Conservation (phyloP, 2,113 vertebrate species). For the Phaethornis superciliosus region DNA sequence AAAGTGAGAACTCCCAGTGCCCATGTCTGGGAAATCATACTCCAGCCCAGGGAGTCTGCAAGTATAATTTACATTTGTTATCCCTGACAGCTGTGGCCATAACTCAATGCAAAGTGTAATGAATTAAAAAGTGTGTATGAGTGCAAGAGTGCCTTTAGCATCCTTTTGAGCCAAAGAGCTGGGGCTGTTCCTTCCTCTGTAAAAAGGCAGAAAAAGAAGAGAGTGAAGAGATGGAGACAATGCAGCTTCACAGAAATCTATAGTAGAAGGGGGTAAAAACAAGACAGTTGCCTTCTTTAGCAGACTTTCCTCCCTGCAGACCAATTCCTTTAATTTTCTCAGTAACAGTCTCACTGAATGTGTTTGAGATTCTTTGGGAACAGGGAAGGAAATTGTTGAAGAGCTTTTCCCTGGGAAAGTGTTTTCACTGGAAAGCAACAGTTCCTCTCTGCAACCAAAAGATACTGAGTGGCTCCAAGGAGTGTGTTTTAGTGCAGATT, state of each 20-base stretch:
- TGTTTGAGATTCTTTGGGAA: background rate
- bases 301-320: background rate
- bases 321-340: background rate
- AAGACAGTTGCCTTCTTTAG: fast-evolving
- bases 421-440: background rate
- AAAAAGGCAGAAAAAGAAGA: background rate
- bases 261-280: background rate
- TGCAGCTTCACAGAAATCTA: background rate
- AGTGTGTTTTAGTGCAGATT: background rate
- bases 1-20: background rate
- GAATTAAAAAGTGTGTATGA: background rate
- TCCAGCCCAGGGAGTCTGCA: background rate
- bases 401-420: background rate
- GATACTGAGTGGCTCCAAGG: background rate
- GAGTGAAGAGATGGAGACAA: background rate
- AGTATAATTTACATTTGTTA: background rate
- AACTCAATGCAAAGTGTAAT: background rate
- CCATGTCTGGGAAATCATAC: background rate
- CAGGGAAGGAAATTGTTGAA: background rate
- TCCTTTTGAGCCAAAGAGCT: background rate
- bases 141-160: background rate
- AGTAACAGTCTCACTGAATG: background rate
- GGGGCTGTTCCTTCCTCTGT: background rate
- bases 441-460: background rate
- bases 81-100: background rate